Percentiles rank a stretch among this genome's conserved stretches.
These are phyloP conservation scores for Enhydra lutris DNA, from an alignment of 2,113 vertebrate genomes.

Conservation along the genomic window DNA sequence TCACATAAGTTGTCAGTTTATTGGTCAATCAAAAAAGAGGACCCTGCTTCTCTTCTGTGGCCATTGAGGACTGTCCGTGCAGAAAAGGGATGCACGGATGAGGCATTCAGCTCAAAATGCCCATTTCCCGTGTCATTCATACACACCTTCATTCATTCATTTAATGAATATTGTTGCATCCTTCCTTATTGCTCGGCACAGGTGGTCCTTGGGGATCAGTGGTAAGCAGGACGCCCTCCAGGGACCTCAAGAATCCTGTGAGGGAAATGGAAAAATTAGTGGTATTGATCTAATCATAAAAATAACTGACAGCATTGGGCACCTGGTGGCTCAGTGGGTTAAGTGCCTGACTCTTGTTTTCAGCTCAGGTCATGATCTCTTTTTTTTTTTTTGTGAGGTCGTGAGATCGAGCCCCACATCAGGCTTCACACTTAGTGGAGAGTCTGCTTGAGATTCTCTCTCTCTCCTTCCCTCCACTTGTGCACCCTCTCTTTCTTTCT, in stretches of 20 bases:
- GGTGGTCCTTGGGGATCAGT: not conserved
- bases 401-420: accelerated
- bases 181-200: not conserved
- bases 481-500: not conserved
- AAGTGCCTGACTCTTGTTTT: not conserved
- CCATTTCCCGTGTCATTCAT: not conserved
- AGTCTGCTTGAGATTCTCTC: not conserved
- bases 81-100: not conserved
- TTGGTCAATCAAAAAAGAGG: not conserved
- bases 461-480: not conserved
- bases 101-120: not conserved
- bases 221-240: not conserved
- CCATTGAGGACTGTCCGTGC: not conserved
- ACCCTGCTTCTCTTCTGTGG: not conserved
- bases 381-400: not conserved
- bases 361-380: not conserved
- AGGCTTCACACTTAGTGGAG: too few relatives aligned
- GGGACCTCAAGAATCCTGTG: not conserved
- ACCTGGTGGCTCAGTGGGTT: not conserved
- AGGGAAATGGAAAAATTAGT: not conserved
- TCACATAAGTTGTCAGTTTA: not conserved
- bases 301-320: not conserved
- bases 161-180: not conserved
- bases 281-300: not conserved
- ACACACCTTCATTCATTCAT: not conserved